Conservation (phyloP, 1,140 invertebrate species). For the Melipona quadrifasciata region DNA sequence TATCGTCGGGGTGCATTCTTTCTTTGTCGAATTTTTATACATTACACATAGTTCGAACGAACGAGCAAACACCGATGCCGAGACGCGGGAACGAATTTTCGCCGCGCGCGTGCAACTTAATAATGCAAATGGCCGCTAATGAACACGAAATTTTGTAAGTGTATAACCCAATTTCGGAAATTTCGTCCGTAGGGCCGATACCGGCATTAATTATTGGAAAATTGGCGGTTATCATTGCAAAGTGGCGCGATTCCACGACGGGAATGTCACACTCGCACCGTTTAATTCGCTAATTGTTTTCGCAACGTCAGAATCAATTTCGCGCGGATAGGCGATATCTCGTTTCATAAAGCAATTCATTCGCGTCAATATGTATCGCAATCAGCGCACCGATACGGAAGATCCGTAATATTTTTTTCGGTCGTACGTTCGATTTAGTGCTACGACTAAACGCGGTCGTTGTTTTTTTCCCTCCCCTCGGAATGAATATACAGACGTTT, state of each 20-base stretch:
- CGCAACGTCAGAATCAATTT: background rate
- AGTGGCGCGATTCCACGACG: background rate
- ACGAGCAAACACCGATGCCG: background rate
- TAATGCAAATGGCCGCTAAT: background rate
- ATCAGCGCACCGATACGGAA: background rate
- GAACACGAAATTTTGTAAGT: constrained; percentile 3
- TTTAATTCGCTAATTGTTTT: constrained; percentile 25
- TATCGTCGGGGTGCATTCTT: too few species aligned
- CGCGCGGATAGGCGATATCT: background rate
- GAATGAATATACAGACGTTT: background rate
- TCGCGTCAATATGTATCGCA: constrained; percentile 1
- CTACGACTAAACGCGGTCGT: background rate
- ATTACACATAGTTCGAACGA: background rate
- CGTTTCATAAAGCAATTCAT: constrained; percentile 6
- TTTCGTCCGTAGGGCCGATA: background rate
- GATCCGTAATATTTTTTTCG: background rate
- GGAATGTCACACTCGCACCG: background rate
- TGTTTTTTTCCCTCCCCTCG: background rate
- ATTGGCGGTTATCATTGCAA: background rate
- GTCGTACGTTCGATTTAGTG: background rate
- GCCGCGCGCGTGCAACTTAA: background rate
- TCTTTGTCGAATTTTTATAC: too few species aligned
- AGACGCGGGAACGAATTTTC: background rate
- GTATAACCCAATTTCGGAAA: background rate
- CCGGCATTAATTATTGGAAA: constrained; percentile 5